Evolutionary conservation across 2,888 invertebrate genomes (phyloP), one percentile per base, ranked within the genome.

Genomic region (Scaptomyza tumidula): DNA sequence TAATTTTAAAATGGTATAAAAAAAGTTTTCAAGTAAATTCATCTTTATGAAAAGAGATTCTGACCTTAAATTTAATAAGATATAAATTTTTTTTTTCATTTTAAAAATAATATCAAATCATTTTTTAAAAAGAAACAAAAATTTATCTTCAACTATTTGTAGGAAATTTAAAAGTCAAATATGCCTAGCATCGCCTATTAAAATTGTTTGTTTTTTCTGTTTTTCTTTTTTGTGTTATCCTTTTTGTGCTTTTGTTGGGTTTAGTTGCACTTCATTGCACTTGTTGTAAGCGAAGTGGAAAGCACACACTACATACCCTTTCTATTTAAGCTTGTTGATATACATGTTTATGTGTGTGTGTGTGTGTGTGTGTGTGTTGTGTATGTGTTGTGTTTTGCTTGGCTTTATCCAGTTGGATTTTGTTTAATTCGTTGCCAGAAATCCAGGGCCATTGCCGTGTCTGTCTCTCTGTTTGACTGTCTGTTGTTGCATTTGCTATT

Each of bases 391-490:
- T 4, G 29, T 29, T 6, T 29, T 29, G 66, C 33, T 31, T 55
- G 63, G 31, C 19, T 37, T 54, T 52, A 65, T 67, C 43, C 54
- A 74, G 77, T 69, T 63, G 81, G 66, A 83, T 77, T 77, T 82
- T 80, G 67, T 73, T 80, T 84, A 84, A 88, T 84, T 84, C 72
- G 71, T 69, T 86, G 83, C 79, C 80, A 80, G 78, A 86, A 86
- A 77, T 71, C 52, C 70, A 68, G 66, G 70, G 54, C 72, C 72
- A 73, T 80, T 76, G 71, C 71, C 49, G n/a, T 62, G 60, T 44
- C 59, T 57, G 48, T 49, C 56, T 16, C 3, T 44, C 53, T 41
- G 13, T 52, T 31, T 44, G 35, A 44, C 35, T 56, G 45, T 37
- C 10, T 44, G 16, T n/a, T 49, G 33, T 49, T 49, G 58, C 35